A percentile compares a stretch with the other conserved stretches of the same genome.
Evolutionary conservation across 2,888 invertebrate genomes (phyloP).

Genomic region (Onchidella celtica): DNA sequence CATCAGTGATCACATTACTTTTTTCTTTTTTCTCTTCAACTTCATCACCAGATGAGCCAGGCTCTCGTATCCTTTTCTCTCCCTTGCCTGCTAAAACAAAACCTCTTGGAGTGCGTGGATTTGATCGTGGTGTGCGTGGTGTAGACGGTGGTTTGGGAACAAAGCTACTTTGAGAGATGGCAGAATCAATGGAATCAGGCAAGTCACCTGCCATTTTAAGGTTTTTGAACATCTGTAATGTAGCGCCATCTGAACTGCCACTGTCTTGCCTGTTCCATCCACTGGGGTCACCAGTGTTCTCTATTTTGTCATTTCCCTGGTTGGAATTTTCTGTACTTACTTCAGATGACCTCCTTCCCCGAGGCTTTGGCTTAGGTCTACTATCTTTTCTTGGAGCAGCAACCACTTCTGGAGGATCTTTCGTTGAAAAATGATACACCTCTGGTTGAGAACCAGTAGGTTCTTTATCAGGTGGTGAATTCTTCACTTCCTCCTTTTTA

Average conservation of each 20-base stretch:
- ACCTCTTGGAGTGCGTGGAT: slow-evolving; percentile 51
- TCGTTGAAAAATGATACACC: slow-evolving; percentile 18
- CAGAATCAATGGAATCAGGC: slow-evolving; percentile 62
- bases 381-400: neutral
- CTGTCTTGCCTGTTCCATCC: neutral
- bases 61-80: slow-evolving; percentile 64
- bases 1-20: slow-evolving; percentile 3
- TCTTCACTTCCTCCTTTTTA: neutral
- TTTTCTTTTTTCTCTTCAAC: slow-evolving; percentile 51
- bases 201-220: slow-evolving; percentile 67
- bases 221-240: slow-evolving; percentile 50
- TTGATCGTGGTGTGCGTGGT: slow-evolving; percentile 59
- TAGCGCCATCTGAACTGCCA: slow-evolving; percentile 10
- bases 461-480: neutral
- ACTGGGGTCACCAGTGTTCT: slow-evolving; percentile 52
- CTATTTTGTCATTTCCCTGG: neutral
- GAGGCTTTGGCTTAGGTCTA: slow-evolving; percentile 46
- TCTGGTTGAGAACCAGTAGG: neutral
- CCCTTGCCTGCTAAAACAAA: slow-evolving; percentile 57
- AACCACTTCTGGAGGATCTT: slow-evolving; percentile 9
- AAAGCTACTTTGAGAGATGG: slow-evolving; percentile 65
- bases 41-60: slow-evolving; percentile 68
- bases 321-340: slow-evolving; percentile 48
- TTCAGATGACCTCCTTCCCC: slow-evolving; percentile 20
- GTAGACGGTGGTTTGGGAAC: slow-evolving; percentile 70